These are phyloP conservation scores for Muscicapa adusta DNA, from an alignment of 2,113 vertebrate genomes.

Conservation along the genomic window DNA sequence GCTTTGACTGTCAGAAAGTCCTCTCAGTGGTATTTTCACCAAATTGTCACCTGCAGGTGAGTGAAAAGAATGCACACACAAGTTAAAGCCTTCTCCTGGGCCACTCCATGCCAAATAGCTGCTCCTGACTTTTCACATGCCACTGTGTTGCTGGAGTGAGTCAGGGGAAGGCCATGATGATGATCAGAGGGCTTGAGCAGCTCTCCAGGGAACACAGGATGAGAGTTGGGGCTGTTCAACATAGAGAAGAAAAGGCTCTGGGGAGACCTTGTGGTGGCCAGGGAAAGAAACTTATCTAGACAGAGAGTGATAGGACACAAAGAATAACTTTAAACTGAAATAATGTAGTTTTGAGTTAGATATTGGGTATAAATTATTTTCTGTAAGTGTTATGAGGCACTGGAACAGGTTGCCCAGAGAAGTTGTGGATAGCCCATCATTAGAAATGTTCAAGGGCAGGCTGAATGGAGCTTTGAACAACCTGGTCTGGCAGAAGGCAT, in stretches of 20 bases:
- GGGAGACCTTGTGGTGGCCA: background rate
- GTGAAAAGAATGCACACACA: background rate
- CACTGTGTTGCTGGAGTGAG: background rate
- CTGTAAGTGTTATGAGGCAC: background rate
- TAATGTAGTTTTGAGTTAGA: rapidly evolving
- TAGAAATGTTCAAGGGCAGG: background rate
- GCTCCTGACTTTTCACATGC: background rate
- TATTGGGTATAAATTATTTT: background rate
- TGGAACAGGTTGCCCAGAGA: background rate
- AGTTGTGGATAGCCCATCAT: background rate
- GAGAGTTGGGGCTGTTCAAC: background rate
- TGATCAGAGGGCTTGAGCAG: background rate
- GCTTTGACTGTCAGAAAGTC: background rate
- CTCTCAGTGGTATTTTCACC: rapidly evolving
- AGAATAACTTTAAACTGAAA: background rate
- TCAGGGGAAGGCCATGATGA: background rate
- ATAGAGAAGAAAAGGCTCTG: background rate
- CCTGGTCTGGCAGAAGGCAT: background rate
- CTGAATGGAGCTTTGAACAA: background rate
- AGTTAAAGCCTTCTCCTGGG: background rate
- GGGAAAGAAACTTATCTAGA: background rate
- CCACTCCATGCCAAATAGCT: too few relatives aligned
- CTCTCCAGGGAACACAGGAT: background rate
- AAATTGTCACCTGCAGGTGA: background rate
- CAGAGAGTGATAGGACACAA: background rate